phyloP scores from a whole-genome alignment of 2,888 invertebrate species.

The Alviniconcha strummeri region DNA sequence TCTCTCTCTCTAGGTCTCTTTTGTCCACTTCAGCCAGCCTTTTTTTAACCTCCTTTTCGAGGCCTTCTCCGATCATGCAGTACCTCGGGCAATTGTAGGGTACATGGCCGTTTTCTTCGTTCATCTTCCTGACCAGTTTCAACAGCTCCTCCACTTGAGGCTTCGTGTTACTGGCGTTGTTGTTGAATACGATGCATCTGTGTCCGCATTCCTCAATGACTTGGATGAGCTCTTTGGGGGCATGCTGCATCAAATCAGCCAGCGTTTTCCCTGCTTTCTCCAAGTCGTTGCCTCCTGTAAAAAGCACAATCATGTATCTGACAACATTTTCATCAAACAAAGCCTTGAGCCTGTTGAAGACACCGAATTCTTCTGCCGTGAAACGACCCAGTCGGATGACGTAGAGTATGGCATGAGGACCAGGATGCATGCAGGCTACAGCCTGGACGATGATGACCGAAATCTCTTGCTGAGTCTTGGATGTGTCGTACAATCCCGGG shows the following conservation, averaged over 20 bases:
- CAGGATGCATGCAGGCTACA: slow-evolving; percentile 27
- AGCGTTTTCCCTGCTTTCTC: background rate
- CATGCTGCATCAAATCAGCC: background rate
- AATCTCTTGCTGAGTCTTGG: background rate
- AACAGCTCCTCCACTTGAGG: background rate
- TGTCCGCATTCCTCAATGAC: slow-evolving; percentile 1
- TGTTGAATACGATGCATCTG: slow-evolving; percentile 21
- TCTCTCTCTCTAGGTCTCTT: background rate
- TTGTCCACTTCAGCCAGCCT: background rate
- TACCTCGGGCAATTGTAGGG: slow-evolving; percentile 29
- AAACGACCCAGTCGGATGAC: slow-evolving; percentile 23
- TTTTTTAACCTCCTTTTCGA: slow-evolving; percentile 12
- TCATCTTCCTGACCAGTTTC: background rate
- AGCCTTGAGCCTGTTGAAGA: slow-evolving; percentile 19
- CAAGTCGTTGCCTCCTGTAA: slow-evolving; percentile 11
- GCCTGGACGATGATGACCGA: slow-evolving; percentile 14
- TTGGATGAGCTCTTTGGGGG: background rate
- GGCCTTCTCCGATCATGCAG: background rate
- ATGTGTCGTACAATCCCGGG: slow-evolving; percentile 29
- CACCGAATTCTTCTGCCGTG: slow-evolving; percentile 9
- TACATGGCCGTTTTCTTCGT: background rate
- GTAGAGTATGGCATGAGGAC: slow-evolving; percentile 27
- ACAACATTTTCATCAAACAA: slow-evolving; percentile 8
- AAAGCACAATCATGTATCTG: slow-evolving; percentile 5
- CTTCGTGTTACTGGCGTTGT: background rate